phyloP scores from a whole-genome alignment of 2,113 vertebrate species.

The Myanophis thanlyinensis region DNA sequence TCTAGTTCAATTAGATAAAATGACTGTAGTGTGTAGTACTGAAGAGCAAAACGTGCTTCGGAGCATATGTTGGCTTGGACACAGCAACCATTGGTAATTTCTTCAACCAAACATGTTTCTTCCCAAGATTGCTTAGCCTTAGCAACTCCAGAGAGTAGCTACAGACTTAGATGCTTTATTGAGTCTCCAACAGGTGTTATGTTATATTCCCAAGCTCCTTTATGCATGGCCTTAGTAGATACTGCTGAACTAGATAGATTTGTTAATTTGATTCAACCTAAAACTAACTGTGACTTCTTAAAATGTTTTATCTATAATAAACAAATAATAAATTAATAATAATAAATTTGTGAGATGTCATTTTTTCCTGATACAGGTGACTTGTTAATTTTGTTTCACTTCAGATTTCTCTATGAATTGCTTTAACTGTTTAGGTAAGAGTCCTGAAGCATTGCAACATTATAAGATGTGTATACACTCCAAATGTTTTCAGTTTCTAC shows the following conservation, averaged over 20 bases:
- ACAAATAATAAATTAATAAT: too few species aligned
- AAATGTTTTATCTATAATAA: too few species aligned
- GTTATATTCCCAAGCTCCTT: not conserved
- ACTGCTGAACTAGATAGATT: too few species aligned
- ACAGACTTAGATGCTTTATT: not conserved
- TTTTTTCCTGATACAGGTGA: too few species aligned
- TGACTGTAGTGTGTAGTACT: not conserved
- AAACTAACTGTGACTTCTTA: too few species aligned
- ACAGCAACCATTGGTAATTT: not conserved
- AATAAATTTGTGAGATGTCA: too few species aligned
- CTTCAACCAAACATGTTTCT: not conserved
- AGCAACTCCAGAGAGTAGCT: not conserved
- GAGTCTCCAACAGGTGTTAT: not conserved
- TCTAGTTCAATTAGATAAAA: not conserved
- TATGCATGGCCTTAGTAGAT: too few species aligned
- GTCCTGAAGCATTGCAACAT: not conserved
- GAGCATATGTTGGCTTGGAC: not conserved
- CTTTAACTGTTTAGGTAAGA: not conserved
- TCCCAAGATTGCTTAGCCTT: not conserved
- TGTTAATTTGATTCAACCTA: too few species aligned
- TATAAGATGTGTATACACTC: not conserved
- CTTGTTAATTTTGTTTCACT: too few species aligned
- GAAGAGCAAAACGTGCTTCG: not conserved
- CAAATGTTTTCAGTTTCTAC: not conserved
- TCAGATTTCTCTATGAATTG: too few species aligned